phyloP scores from a whole-genome alignment of 2,888 invertebrate species.

The Drymonia ruficornis region DNA sequence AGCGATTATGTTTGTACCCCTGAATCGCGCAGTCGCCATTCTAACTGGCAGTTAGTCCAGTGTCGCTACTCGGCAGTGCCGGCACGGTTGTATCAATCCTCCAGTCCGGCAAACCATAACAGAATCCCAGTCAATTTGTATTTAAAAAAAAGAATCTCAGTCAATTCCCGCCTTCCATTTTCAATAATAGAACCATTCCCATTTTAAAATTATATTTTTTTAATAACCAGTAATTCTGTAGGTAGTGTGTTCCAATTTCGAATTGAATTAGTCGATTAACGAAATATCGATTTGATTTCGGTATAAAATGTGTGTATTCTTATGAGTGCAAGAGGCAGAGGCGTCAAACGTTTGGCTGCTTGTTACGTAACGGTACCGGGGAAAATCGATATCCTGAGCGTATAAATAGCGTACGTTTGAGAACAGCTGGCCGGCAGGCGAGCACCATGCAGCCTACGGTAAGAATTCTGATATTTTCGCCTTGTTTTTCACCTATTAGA shows the following conservation, averaged over 20 bases:
- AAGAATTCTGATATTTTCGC: constrained; percentile 37
- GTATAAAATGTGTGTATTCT: constrained; percentile 51
- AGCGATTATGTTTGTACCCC: constrained; percentile 40
- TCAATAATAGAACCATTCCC: constrained; percentile 15
- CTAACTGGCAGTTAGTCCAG: constrained; percentile 63
- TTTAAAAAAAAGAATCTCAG: constrained; percentile 43
- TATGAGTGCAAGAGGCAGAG: constrained; percentile 61
- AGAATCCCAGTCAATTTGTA: constrained; percentile 54
- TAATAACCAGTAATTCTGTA: constrained; percentile 8
- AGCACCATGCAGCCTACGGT: constrained; percentile 77
- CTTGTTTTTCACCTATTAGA: not conserved
- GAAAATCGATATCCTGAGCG: constrained; percentile 79
- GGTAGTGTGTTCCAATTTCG: constrained; percentile 12
- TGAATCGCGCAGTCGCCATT: constrained; percentile 69
- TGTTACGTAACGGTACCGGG: constrained; percentile 80
- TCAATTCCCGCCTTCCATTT: constrained; percentile 64
- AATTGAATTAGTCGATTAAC: constrained; percentile 25
- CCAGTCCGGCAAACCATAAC: constrained; percentile 40
- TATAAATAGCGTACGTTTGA: constrained; percentile 78
- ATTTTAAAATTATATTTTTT: constrained; percentile 1
- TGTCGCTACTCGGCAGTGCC: constrained; percentile 75
- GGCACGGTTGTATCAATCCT: constrained; percentile 57
- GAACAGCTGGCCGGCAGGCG: constrained; percentile 79
- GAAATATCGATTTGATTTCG: constrained; percentile 26
- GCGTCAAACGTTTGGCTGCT: constrained; percentile 61